Percentiles rank a stretch among this genome's conserved stretches.
These are phyloP conservation scores for Strigops habroptila DNA, from an alignment of 2,113 vertebrate genomes.

Conservation along the genomic window DNA sequence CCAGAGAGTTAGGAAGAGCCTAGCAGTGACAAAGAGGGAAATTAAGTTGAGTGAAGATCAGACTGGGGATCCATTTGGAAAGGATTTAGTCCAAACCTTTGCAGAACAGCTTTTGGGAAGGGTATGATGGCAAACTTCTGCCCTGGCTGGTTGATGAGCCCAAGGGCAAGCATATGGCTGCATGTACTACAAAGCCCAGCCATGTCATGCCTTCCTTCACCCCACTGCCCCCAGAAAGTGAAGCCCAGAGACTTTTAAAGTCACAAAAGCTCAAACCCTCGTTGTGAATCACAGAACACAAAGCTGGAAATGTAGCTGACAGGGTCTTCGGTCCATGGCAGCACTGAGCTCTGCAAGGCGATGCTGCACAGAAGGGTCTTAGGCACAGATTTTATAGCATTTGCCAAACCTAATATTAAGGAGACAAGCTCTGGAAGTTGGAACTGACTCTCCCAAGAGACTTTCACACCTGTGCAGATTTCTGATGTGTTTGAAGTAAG, in stretches of 20 bases:
- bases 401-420: neutral
- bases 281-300: neutral
- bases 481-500: neutral
- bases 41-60: neutral
- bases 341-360: neutral
- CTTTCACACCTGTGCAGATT: neutral
- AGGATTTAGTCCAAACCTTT: neutral
- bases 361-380: neutral
- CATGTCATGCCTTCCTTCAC: accelerated
- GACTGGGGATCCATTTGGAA: neutral
- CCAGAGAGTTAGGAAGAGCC: neutral
- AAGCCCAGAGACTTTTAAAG: neutral
- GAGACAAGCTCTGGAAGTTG: neutral
- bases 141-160: neutral
- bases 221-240: neutral
- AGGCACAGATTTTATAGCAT: neutral
- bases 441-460: neutral
- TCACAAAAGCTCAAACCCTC: neutral
- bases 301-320: neutral
- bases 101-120: neutral
- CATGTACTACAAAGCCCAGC: neutral
- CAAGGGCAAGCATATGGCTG: accelerated
- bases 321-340: neutral
- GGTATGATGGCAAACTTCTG: neutral
- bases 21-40: neutral